Evolutionary conservation across 2,888 invertebrate genomes (phyloP).

Genomic region (Phortica okadai): DNA sequence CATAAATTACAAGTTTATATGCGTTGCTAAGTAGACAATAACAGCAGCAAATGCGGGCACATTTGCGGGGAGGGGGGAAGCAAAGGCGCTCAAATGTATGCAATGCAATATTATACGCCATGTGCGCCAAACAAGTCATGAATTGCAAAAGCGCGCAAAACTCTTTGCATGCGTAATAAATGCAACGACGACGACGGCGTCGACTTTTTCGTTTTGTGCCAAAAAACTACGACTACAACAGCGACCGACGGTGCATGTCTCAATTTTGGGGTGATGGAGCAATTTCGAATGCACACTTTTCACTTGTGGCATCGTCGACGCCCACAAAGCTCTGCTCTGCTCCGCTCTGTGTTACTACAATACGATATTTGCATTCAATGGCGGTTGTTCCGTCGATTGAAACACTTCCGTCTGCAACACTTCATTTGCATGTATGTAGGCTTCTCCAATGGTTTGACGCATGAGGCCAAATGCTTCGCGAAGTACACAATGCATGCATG

Average conservation of each 20-base stretch:
- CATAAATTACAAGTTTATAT: slow-evolving; percentile 50
- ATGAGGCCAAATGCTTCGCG: neutral
- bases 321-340: neutral
- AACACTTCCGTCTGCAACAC: slow-evolving; percentile 10
- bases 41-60: slow-evolving; percentile 29
- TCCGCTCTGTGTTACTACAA: neutral
- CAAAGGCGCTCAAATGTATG: slow-evolving; percentile 55
- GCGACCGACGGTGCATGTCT: slow-evolving; percentile 21
- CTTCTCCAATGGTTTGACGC: neutral
- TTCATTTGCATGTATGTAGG: slow-evolving; percentile 12
- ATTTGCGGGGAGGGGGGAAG: too few relatives aligned
- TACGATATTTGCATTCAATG: slow-evolving; percentile 11
- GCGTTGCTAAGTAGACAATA: slow-evolving; percentile 40
- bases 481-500: neutral
- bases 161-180: slow-evolving; percentile 65
- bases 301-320: neutral
- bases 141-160: slow-evolving; percentile 56
- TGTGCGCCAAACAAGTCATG: slow-evolving; percentile 68
- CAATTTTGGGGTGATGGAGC: too few relatives aligned
- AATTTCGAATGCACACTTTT: too few relatives aligned
- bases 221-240: slow-evolving; percentile 18
- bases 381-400: neutral
- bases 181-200: slow-evolving; percentile 33
- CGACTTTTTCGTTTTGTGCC: neutral
- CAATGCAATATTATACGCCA: slow-evolving; percentile 70